Evolutionary conservation across 2,888 invertebrate genomes (phyloP), one percentile per base, ranked within the genome.

Genomic region (Drosophila ochracea): DNA sequence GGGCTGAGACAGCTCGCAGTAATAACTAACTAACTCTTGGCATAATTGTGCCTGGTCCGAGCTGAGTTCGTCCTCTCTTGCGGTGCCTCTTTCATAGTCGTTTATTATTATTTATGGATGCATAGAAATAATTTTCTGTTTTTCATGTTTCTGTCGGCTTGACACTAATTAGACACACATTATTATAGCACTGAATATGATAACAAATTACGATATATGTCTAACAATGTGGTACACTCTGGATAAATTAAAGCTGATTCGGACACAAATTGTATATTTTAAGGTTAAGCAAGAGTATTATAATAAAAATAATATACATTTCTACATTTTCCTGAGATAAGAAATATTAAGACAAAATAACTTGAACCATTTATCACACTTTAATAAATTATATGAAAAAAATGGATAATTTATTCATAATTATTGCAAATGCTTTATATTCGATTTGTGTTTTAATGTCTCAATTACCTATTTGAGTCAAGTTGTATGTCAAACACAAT

Each of bases 11-110:
- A 57, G 57, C 63, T 74, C 60, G 43, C 31, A 64, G 80, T 74
- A 80, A 79, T 89, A 89, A 87, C 80, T 83, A 89, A 83, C 86
- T 78, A 70, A 66, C 82, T 71, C 70, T 70, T 70, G 84, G 68
- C 76, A 81, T 80, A 74, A 78, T 76, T 73, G 73, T 70, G 73
- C 63, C 65, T 61, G 47, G 30, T 35, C 19, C 16, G 28, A 35
- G 19, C 10, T 6, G 35, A 30, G 37, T 55, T 30, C 25, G 11
- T 60, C 60, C 62, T 59, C 53, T 35, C 59, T 30, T 63, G 63
- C 28, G 21, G 21, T 28, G 53, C 11, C 35, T 19, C 55, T 57
- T 55, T 57, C 52, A 61, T n/a, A 61, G 55, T 74, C 72, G 39
- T 66, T 78, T 70, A 82, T 84, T 82, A 84, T 87, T 82, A 82